A percentile compares a stretch with the other conserved stretches of the same genome.
Evolutionary conservation across 2,888 invertebrate genomes (phyloP).

Genomic region (Athalia rosae): DNA sequence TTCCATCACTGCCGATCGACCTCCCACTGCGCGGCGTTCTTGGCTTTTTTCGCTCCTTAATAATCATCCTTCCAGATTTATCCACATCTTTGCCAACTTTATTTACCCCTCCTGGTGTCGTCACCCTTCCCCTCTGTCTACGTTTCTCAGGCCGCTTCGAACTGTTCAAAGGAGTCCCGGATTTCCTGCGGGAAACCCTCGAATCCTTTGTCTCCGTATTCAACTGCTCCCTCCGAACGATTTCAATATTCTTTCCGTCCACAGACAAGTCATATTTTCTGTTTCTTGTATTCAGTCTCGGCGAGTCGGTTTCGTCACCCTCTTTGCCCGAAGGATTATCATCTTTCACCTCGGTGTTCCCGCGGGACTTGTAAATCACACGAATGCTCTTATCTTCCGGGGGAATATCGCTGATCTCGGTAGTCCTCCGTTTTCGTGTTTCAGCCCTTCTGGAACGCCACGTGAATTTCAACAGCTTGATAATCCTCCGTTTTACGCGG

Average conservation of each 20-base stretch:
- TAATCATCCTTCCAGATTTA: too few species aligned
- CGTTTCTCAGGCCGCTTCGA: background rate
- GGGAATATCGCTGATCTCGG: background rate
- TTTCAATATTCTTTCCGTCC: constrained; percentile 17
- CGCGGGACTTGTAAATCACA: background rate
- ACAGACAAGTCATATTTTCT: constrained; percentile 25
- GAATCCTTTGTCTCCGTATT: background rate
- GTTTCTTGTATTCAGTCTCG: background rate
- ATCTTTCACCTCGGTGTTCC: background rate
- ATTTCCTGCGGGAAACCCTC: background rate
- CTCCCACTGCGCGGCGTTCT: background rate
- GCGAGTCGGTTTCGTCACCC: background rate
- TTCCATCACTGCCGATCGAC: background rate
- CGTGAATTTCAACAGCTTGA: constrained; percentile 6
- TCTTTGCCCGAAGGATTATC: background rate
- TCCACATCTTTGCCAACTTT: background rate
- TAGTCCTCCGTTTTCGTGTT: background rate
- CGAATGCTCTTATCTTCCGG: background rate
- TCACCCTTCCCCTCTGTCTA: background rate
- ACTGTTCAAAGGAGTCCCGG: background rate
- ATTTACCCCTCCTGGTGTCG: background rate
- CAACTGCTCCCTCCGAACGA: background rate
- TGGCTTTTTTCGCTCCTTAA: too few species aligned
- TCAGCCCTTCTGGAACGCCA: background rate
- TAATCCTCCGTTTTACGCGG: background rate